A percentile compares a stretch with the other conserved stretches of the same genome.
phyloP scores from a whole-genome alignment of 2,888 invertebrate genomes.

The Lamellibrachia columna region DNA sequence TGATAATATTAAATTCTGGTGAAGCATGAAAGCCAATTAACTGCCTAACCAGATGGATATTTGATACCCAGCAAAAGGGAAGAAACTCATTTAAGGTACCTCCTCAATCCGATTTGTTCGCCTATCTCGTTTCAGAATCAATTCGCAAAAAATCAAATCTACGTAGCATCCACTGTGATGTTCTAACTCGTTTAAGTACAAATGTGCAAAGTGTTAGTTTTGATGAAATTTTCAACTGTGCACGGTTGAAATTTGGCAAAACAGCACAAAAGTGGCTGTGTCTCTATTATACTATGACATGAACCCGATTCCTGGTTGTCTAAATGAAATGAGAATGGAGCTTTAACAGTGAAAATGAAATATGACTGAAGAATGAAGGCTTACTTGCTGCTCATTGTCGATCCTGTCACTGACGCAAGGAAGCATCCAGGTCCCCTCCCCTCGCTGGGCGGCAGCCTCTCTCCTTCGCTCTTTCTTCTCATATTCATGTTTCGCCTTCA shows the following conservation, averaged over 20 bases:
- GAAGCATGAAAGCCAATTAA: neutral
- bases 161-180: no score
- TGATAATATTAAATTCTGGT: neutral
- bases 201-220: no score
- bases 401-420: conserved; percentile 64
- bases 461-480: conserved; percentile 52
- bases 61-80: neutral
- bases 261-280: no score
- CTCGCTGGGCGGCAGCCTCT: conserved; percentile 51
- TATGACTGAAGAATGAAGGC: neutral
- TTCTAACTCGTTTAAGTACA: no score
- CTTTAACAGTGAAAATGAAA: neutral
- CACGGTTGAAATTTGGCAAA: no score
- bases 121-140: no score
- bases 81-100: neutral
- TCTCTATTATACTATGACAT: no score
- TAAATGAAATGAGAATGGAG: no score
- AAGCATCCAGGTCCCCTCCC: conserved; percentile 68
- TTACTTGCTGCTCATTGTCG: conserved; percentile 51
- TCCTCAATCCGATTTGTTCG: no score
- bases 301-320: no score
- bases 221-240: no score
- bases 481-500: conserved; percentile 57
- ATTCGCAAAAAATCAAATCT: no score
- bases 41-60: neutral